phyloP scores from a whole-genome alignment of 2,113 vertebrate species.

The Amphilophus citrinellus region DNA sequence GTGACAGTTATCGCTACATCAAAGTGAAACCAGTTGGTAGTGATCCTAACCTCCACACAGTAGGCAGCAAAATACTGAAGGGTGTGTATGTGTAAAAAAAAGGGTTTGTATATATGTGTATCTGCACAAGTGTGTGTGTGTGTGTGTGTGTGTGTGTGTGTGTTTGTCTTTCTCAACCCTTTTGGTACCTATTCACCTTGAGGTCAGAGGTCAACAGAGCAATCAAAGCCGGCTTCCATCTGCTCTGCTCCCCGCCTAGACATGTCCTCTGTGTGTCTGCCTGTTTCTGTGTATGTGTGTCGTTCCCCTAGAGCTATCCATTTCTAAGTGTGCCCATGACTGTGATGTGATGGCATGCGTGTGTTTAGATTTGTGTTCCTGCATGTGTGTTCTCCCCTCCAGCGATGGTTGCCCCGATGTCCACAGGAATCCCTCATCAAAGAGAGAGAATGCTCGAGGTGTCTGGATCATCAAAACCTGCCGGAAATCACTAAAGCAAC shows the following conservation, averaged over 20 bases:
- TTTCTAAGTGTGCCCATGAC: slow-evolving; percentile 56
- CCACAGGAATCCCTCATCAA: slow-evolving; percentile 75
- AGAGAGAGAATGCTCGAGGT: slow-evolving; percentile 66
- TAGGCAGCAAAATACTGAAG: slow-evolving; percentile 61
- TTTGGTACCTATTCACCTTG: slow-evolving; percentile 73
- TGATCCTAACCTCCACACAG: slow-evolving; percentile 76
- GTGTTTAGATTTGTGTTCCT: slow-evolving; percentile 58
- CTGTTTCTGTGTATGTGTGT: slow-evolving; percentile 29
- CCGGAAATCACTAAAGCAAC: slow-evolving; percentile 56
- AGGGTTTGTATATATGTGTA: slow-evolving; percentile 22
- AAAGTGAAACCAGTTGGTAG: slow-evolving; percentile 81
- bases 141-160: slow-evolving; percentile 49
- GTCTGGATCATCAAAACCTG: slow-evolving; percentile 66
- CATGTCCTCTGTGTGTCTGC: slow-evolving; percentile 66
- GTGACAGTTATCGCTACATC: slow-evolving; percentile 59
- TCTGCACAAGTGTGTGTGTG: slow-evolving; percentile 5
- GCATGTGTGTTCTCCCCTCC: slow-evolving; percentile 55
- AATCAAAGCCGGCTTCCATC: slow-evolving; percentile 82
- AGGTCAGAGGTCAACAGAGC: slow-evolving; percentile 80
- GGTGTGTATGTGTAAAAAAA: slow-evolving; percentile 23
- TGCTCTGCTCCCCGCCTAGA: slow-evolving; percentile 68
- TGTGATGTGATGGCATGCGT: slow-evolving; percentile 54
- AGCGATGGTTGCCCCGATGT: slow-evolving; percentile 61
- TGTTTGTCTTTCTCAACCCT: slow-evolving; percentile 63
- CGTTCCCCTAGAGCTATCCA: slow-evolving; percentile 60